Base-by-base conservation (phyloP, 2,888 invertebrate species). In the Agriopis aurantiaria region DNA sequence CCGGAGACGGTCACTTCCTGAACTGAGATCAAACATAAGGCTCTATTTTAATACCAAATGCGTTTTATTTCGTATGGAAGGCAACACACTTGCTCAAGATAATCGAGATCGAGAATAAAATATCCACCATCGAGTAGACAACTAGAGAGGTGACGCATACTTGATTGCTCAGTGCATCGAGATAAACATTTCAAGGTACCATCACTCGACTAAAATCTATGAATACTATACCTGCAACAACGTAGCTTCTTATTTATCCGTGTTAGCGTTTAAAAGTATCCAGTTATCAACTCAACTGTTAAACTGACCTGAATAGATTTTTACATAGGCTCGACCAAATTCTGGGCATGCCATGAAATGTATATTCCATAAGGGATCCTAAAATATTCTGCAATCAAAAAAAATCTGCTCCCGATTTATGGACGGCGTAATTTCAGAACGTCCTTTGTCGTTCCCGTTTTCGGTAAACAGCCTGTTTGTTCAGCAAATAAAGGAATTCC, bases 401-500 rank as follows among this genome's bases (percentile, higher is more conserved):
- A 74, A 74, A 71, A 75, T 69, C 74, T 75, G 75, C 70, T 72
- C 63, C 68, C 73, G 73, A 93, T 93, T 93, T 93, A 93, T 94
- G 79, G 88, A 83, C 84, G 88, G 87, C 84, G 90, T 92, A 92
- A 91, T 92, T 93, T 91, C 86, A 85, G 85, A 87, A 86, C 85
- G 85, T 87, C 91, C 89, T 91, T 94, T 93, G 92, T 92, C 86
- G 85, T 84, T 58, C 82, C 84, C 83, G 87, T 84, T 89, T 89
- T 90, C 88, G 85, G 92, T 92, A 92, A 93, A 93, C 93, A 92
- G 88, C 80, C 90, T 89, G 89, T 89, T 90, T 87, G 88, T 71
- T 64, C 49, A 40, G 63, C 86, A 90, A 91, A 93, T 92, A 93
- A 94, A 94, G 89, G 93, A 89, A 93, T 93, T 91, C 91, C 91